These are phyloP conservation scores for Cotesia chilonis DNA, from an alignment of 1,140 invertebrate genomes.

Conservation along the genomic window DNA sequence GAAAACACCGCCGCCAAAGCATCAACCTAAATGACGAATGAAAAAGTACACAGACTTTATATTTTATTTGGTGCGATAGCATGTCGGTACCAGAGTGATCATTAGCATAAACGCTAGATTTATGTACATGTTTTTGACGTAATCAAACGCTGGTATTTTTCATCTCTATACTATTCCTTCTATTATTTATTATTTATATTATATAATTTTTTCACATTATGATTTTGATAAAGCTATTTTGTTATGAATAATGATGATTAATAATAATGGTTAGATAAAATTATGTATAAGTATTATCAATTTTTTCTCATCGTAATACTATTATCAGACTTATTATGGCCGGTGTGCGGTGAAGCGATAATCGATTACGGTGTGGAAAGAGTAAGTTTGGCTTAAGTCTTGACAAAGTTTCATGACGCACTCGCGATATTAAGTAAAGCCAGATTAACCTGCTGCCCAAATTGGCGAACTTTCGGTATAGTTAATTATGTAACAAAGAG, in stretches of 20 bases:
- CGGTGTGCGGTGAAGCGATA: conserved; percentile 13
- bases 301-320: conserved; percentile 16
- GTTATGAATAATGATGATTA: too few relatives aligned
- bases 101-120: conserved; percentile 34
- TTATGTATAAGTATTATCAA: too few relatives aligned
- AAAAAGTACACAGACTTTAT: conserved; percentile 10
- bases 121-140: conserved; percentile 9
- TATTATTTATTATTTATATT: too few relatives aligned
- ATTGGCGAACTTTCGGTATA: conserved; percentile 20
- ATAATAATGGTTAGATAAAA: too few relatives aligned
- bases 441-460: conserved; percentile 21
- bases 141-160: conserved; percentile 15
- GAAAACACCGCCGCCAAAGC: conserved; percentile 24
- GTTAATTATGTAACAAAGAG: conserved; percentile 18
- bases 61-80: conserved; percentile 35
- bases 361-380: conserved; percentile 3
- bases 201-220: not conserved
- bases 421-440: conserved; percentile 20
- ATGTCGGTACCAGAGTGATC: conserved; percentile 21
- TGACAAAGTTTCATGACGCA: conserved; percentile 22
- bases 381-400: conserved; percentile 18
- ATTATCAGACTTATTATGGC: not conserved
- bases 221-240: too few relatives aligned
- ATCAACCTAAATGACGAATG: conserved; percentile 37
- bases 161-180: not conserved